Base-by-base conservation (phyloP, 2,888 invertebrate species). In the Gandaritis pyraliata region DNA sequence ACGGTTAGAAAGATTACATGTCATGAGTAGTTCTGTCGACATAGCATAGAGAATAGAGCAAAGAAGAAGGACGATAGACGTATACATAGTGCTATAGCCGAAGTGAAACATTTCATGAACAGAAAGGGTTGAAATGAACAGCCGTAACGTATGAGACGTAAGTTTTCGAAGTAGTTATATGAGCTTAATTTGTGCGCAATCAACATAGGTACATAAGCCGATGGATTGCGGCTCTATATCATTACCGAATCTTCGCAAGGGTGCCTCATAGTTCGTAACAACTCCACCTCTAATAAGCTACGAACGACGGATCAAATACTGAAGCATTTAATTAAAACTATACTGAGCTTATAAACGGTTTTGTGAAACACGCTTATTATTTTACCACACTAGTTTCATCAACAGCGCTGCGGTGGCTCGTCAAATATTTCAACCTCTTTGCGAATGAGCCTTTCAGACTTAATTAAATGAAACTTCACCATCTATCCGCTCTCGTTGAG, bases 351-450 rank as follows among this genome's bases (percentile, higher is more conserved):
- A 70, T 72, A 70, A 71, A 77, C 69, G 65, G 65, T 70, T 71
- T 70, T 68, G 71, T 73, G 72, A 72, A 74, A 76, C 67, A 74
- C 69, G 47, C 66, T 69, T 66, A 64, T 70, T 62, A 68, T 71
- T 58, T 60, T 65, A 69, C 72, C 70, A 69, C 74, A 67, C 65
- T 65, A 62, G 58, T 69, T 74, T 75, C 74, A 76, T 77, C 73
- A 76, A 71, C 66, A 66, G 58, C 62, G 67, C 64, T 73, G 80
- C 49, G 75, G 73, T 66, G 64, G 69, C 64, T 75, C 71, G 63
- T 77, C 71, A 77, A 77, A 80, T 66, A 76, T 77, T 74, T 72
- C 73, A 74, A 74, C 70, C 71, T 72, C 71, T 70, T 69, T 69
- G 72, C 69, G 69, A 64, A 67, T 71, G 57, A 72, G 69, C 66